phyloP scores from a whole-genome alignment of 2,113 vertebrate species.

The Zosterops pallidus region DNA sequence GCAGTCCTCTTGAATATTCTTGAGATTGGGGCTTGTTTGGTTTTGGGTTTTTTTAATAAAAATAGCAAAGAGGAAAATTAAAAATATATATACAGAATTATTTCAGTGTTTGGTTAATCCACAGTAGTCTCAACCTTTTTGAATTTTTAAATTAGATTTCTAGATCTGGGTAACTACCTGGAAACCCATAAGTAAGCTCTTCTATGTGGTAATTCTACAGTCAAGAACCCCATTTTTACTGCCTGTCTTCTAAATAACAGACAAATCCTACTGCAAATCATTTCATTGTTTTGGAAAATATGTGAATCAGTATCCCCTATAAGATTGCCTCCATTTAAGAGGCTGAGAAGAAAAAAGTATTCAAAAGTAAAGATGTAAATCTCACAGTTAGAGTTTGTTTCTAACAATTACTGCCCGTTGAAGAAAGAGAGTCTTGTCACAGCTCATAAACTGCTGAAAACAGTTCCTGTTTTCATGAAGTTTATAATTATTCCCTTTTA shows the following conservation, averaged over 20 bases:
- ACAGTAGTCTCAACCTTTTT: not conserved
- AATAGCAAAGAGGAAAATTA: not conserved
- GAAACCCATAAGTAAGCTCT: not conserved
- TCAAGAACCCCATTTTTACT: not conserved
- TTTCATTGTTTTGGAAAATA: not conserved
- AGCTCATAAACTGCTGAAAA: constrained; percentile 1
- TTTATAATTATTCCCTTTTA: not conserved
- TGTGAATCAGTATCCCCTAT: not conserved
- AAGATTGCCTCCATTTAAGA: not conserved
- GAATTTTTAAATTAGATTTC: not conserved
- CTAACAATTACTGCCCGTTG: not conserved
- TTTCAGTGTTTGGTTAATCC: not conserved
- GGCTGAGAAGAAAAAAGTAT: not conserved
- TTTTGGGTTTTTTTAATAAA: not conserved
- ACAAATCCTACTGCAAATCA: not conserved
- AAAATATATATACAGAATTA: not conserved
- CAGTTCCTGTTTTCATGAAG: not conserved
- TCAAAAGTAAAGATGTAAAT: not conserved
- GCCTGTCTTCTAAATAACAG: not conserved
- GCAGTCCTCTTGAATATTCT: not conserved
- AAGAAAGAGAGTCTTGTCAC: not conserved
- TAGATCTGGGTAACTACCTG: not conserved
- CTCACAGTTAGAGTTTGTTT: not conserved
- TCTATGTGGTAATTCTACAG: not conserved
- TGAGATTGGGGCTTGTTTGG: not conserved